Evolutionary conservation across 2,888 invertebrate species (phyloP), one percentile per base, ranked within the genome.

Genomic region (Epistrophe eligans): DNA sequence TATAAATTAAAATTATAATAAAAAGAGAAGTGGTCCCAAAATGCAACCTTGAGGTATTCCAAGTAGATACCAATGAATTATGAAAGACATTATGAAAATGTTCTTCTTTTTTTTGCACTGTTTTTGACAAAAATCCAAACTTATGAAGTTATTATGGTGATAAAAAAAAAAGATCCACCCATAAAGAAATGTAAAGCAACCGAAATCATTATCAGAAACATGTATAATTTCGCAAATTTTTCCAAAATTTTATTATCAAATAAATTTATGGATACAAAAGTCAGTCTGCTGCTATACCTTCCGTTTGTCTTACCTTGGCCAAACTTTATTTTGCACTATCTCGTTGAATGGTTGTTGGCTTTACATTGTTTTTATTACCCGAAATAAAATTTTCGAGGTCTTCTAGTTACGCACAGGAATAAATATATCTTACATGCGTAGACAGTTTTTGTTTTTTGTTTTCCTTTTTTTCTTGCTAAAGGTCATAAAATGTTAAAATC

Each of bases 381-480:
- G 57, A 77, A 77, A 82, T 38, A 38, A 66, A 28, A 50, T 73
- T 71, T n/a, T 82, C 85, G 82, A 85, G 85, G 82, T 50, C 50
- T 67, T 85, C 85, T 58, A 77, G 48, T 77, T 85, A 85, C 85
- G 82, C 85, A 82, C 72, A 82, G 70, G 74, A 71, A 74, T 50
- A 9, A 38, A n/a, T n/a, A n/a, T n/a, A n/a, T n/a, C n/a, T 13
- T 15, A 43, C 9, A 55, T 55, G 55, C 73, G 60, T 73, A 73
- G 77, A 50, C 60, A 73, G 35, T 73, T 48, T 84, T 84, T 67
- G 35, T 28, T 19, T 10, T 11, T 40, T 0, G 17, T 35, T 48
- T 17, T 19, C 17, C 28, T 50, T 24, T 0, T 38, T 38, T 48
- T 17, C 19, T 32, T 50, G 19, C 15, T 35, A 43, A 62, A 35